Evolutionary conservation across 2,797 vertebrate species (phyloP), one percentile per base, ranked within the genome.

Genomic region (Cirrhinus mrigala): DNA sequence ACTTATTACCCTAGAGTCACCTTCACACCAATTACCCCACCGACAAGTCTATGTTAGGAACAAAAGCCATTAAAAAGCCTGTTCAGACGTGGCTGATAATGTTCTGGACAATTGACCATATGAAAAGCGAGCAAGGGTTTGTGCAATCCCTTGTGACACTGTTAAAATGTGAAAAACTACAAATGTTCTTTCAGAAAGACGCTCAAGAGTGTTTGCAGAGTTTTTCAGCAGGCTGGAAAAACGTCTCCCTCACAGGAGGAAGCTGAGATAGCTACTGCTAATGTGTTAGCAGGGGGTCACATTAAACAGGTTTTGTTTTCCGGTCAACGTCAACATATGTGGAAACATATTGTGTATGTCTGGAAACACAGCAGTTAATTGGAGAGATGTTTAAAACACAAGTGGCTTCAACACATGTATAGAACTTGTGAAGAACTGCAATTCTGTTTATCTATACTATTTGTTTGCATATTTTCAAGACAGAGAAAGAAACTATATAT

Each of bases 11-110:
- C 83, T 54, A 60, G 82, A 86, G 83, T 90, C 85, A 89, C 71
- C 85, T 81, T 81, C 37, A 82, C 81, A 87, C 82, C 77, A 85
- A 77, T 81, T 86, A 82, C 75, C 48, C 68, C 56, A n/a, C 44
- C 70, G 73, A 68, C 29, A 33, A 6, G 29, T 84, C 62, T 54
- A 78, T 7, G 27, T 68, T 48, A 56, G 81, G 62, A 85, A 76
- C 75, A 83, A 85, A 79, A 70, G 66, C 54, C 76, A 62, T 79
- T 70, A 58, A 48, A 86, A 75, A 56, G 66, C 66, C 60, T 29
- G 15, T 37, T 52, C 56, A 64, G 48, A 80, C 14, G 44, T 6
- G 68, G 20, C 76, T 40, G 46, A 80, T 58, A 46, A 79, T 84
- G 83, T 60, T 79, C 64, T 79, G n/a, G 75, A 70, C 83, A 84